Conservation (phyloP, 2,113 vertebrate genomes). For the Chaetorhynchus papuensis region DNA sequence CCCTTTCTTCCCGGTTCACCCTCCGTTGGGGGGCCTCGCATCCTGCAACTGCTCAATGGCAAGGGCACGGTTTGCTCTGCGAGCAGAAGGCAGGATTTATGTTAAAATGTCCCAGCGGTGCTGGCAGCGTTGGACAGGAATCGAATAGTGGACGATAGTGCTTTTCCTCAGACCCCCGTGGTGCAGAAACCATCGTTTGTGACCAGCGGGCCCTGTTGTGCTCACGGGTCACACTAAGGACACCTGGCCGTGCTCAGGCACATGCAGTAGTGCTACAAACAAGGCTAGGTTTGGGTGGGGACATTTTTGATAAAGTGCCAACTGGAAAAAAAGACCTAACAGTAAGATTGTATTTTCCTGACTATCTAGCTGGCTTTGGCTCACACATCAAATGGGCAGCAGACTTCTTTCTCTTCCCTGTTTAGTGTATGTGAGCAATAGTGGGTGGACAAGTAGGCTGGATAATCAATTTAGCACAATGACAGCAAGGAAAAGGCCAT, state of each 20-base stretch:
- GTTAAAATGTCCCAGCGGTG: not conserved
- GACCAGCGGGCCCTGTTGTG: not conserved
- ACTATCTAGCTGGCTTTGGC: not conserved
- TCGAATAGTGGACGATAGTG: rapidly evolving
- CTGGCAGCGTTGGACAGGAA: not conserved
- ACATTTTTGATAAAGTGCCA: slow-evolving; percentile 21
- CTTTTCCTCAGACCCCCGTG: not conserved
- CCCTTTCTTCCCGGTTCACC: too few species aligned
- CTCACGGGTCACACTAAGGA: not conserved
- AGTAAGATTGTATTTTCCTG: not conserved
- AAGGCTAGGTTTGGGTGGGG: slow-evolving; percentile 17
- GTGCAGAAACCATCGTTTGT: rapidly evolving
- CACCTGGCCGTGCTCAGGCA: not conserved
- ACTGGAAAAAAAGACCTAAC: not conserved
- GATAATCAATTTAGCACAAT: not conserved
- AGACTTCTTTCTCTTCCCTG: not conserved
- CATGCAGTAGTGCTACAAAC: not conserved
- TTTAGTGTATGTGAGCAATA: not conserved
- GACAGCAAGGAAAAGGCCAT: not conserved
- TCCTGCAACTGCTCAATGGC: rapidly evolving
- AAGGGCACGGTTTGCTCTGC: rapidly evolving
- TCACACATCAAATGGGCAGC: not conserved
- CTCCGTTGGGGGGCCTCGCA: not conserved
- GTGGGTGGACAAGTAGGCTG: rapidly evolving
- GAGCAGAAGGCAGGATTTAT: not conserved